Conservation (phyloP, 1,140 invertebrate genomes). For the Hypsibius dujardini region DNA sequence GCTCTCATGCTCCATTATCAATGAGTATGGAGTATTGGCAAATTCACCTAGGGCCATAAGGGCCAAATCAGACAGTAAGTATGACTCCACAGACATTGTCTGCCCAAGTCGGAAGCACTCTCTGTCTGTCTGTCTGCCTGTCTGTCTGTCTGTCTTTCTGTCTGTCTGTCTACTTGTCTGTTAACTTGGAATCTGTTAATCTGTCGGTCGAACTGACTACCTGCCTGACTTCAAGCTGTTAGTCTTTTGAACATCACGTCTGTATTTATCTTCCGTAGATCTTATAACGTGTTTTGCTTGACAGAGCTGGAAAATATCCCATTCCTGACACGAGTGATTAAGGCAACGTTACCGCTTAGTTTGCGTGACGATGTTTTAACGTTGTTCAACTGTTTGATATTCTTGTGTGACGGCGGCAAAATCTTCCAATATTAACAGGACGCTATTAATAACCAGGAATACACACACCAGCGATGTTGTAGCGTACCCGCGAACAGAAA, state of each 20-base stretch:
- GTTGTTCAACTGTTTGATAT: conserved; percentile 1
- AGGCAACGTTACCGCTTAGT: neutral
- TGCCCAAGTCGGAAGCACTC: no score
- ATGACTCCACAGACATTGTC: neutral
- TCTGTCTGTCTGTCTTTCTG: no score
- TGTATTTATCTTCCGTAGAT: no score
- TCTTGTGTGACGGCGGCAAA: conserved; percentile 8
- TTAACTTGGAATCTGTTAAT: neutral
- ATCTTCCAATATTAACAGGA: neutral
- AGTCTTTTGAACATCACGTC: no score
- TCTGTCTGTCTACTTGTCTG: no score
- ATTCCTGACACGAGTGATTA: neutral
- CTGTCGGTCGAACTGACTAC: neutral
- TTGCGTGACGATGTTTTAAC: conserved; percentile 7
- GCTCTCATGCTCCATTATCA: conserved; percentile 13
- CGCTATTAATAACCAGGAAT: no score
- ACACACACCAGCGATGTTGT: no score
- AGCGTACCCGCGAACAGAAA: no score
- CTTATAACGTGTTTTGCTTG: neutral
- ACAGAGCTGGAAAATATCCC: conserved; percentile 1
- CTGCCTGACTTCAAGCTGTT: no score
- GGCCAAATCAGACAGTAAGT: neutral
- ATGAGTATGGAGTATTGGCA: conserved; percentile 11
- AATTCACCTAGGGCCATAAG: neutral
- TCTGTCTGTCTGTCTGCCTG: no score